Percentiles rank a stretch among this genome's conserved stretches.
Conservation (phyloP, 2,797 vertebrate genomes). For the Rhinoraja longicauda region DNA sequence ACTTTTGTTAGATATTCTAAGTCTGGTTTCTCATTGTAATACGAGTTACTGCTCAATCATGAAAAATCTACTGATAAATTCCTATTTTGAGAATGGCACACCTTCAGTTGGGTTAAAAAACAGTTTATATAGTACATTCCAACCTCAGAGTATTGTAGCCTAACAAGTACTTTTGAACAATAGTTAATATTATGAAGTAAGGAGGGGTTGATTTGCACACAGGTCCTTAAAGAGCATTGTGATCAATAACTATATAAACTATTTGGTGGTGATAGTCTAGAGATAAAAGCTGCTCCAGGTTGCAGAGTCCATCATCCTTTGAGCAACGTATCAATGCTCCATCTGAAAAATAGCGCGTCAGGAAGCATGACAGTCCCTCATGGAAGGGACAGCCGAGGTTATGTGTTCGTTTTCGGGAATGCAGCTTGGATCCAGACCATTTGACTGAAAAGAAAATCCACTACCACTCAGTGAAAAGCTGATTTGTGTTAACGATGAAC, state of each 20-base stretch:
- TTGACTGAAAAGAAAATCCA: not conserved
- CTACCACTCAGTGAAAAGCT: not conserved
- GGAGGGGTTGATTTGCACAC: not conserved
- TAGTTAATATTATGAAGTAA: not conserved
- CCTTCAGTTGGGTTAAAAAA: not conserved
- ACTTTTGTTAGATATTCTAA: not conserved
- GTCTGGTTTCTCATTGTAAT: not conserved
- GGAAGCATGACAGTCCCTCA: not conserved
- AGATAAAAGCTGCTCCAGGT: not conserved
- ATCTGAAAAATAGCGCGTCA: not conserved
- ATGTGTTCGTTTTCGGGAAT: not conserved
- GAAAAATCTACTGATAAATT: not conserved
- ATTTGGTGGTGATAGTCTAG: not conserved
- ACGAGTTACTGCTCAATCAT: not conserved
- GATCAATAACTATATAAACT: not conserved
- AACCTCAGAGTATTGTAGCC: not conserved
- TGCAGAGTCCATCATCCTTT: not conserved
- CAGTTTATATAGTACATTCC: not conserved
- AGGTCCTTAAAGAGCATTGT: not conserved
- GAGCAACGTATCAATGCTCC: not conserved
- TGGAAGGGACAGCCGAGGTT: not conserved
- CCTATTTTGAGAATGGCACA: not conserved
- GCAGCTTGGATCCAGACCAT: not conserved
- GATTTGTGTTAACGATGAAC: not conserved
- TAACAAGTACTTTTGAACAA: not conserved